These are phyloP conservation scores for Sesamia nonagrioides DNA, from an alignment of 1,140 invertebrate genomes.

Conservation along the genomic window DNA sequence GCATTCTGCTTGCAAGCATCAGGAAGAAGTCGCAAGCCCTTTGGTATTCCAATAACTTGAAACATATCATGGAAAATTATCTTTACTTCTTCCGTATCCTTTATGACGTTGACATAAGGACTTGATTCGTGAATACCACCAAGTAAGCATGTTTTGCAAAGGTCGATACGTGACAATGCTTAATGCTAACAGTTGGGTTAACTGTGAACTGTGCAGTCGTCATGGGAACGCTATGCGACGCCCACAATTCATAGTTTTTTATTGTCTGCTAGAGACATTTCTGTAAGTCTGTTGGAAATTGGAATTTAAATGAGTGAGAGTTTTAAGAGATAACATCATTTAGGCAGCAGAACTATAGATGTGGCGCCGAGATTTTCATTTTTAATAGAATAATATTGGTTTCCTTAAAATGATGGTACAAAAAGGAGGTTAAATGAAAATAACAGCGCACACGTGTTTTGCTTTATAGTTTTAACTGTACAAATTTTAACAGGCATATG, in stretches of 20 bases:
- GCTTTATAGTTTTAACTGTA: too few species aligned
- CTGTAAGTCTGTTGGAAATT: conserved; percentile 39
- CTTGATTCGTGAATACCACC: conserved; percentile 16
- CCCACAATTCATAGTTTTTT: conserved; percentile 46
- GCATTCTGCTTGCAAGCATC: conserved; percentile 37
- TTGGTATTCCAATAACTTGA: conserved; percentile 48
- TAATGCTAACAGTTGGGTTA: conserved; percentile 62
- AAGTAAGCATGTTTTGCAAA: conserved; percentile 35
- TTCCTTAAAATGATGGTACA: too few species aligned
- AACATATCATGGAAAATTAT: conserved; percentile 39
- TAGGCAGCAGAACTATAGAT: background rate
- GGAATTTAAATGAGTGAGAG: conserved; percentile 48
- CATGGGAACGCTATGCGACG: conserved; percentile 66
- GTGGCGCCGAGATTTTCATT: background rate
- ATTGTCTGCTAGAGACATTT: conserved; percentile 43
- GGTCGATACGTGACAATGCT: conserved; percentile 61
- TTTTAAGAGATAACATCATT: conserved; percentile 37
- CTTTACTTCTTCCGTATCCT: conserved; percentile 7
- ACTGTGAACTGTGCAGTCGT: conserved; percentile 68
- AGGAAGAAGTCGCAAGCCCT: conserved; percentile 43
- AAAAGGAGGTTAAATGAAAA: too few species aligned
- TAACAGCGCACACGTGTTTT: too few species aligned
- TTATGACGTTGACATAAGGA: conserved; percentile 28
- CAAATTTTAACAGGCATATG: too few species aligned
- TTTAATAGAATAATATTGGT: background rate